Evolutionary conservation across 1,140 invertebrate genomes (phyloP), one percentile per base, ranked within the genome.

Genomic region (Choristoneura fumiferana): DNA sequence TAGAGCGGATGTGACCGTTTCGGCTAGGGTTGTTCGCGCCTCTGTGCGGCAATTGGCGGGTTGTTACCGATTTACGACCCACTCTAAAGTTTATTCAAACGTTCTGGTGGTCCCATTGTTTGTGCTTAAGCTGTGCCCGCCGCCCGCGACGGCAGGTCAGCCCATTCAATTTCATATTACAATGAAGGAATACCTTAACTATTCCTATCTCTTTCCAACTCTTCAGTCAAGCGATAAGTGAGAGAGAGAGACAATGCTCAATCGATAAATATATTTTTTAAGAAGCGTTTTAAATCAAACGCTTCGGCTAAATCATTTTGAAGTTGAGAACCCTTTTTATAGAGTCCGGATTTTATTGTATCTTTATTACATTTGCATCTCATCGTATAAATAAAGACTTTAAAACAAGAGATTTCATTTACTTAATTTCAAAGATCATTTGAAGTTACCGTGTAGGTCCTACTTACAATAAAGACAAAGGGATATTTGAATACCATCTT

Each of bases 71-170:
- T 88, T 88, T 86, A 88, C 68, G 72, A 72, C 74, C 81, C 79
- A 84, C 83, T 88, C 84, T 83, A 80, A 84, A 85, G 63, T 82
- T 85, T 79, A 82, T 84, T 76, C 81, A 70, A 29, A 71, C 66
- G 67, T 84, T 84, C 73, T 78, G 83, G 85, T 86, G 85, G 85
- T 88, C 84, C 84, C 74, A 88, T 88, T 88, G 85, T 88, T 69
- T 79, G 76, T 73, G 39, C 69, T 73, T 77, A 79, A 69, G 66
- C 76, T 72, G 64, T 76, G 74, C 67, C 72, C 78, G 75, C 72
- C 78, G 73, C 63, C 59, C 73, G 53, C 52, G 64, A 57, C 62
- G 57, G 13, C 58, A 58, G 22, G 22, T 29, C 18, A 6, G 43
- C 43, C 43, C 43, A 49, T 49, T 49, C 43, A 33, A 49, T 49